These are phyloP conservation scores for Brachionus plicatilis DNA, from an alignment of 1,140 invertebrate genomes.

Conservation along the genomic window DNA sequence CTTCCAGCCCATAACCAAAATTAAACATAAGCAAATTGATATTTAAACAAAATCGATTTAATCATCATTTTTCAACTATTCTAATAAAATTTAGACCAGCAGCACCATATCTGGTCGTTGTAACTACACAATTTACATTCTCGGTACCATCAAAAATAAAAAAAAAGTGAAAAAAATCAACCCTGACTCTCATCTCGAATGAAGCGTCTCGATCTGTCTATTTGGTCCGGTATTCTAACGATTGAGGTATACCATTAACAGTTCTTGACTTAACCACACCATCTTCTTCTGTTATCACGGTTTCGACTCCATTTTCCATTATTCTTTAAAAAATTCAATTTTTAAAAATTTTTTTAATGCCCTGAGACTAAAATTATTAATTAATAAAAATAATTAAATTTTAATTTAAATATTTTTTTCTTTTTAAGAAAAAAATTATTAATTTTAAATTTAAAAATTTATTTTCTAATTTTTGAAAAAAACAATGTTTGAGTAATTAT, in stretches of 20 bases:
- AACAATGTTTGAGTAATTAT: too few species aligned
- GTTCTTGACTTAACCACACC: slow-evolving; percentile 24
- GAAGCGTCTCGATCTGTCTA: background rate
- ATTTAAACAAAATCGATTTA: background rate
- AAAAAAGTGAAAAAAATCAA: background rate
- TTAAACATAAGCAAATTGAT: background rate
- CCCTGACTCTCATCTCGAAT: background rate
- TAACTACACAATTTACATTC: background rate
- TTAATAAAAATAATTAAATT: too few species aligned
- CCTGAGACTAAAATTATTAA: too few species aligned
- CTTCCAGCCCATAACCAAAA: background rate
- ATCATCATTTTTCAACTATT: background rate
- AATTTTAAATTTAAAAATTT: too few species aligned
- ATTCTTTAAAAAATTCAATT: slow-evolving; percentile 21
- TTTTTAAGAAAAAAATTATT: too few species aligned
- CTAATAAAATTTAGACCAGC: background rate
- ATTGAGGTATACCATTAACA: slow-evolving; percentile 33
- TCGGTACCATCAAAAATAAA: background rate
- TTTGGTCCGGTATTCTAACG: slow-evolving; percentile 10
- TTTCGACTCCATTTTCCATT: slow-evolving; percentile 35
- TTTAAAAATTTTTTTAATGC: too few species aligned
- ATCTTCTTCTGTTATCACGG: slow-evolving; percentile 36
- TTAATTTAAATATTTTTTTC: too few species aligned
- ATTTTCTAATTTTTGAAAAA: too few species aligned
- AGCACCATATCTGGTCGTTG: background rate